A percentile compares a stretch with the other conserved stretches of the same genome.
phyloP scores from a whole-genome alignment of 2,113 vertebrate species.

The Epinephelus moara region DNA sequence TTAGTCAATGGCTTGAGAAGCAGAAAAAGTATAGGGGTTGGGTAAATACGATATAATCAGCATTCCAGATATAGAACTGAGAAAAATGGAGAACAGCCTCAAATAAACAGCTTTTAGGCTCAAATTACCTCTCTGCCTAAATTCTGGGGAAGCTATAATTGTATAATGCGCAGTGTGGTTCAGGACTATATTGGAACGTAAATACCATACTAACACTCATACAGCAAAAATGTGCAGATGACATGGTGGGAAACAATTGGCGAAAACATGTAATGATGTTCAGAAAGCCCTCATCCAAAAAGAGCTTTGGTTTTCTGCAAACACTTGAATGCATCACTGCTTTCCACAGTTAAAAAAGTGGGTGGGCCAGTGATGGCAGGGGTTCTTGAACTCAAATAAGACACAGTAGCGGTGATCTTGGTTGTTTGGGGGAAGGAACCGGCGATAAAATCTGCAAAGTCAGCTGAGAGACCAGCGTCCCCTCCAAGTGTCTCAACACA shows the following conservation, averaged over 20 bases:
- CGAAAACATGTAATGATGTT: constrained; percentile 22
- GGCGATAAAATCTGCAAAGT: constrained; percentile 50
- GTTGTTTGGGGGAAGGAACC: constrained; percentile 1
- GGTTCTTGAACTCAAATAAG: constrained; percentile 4
- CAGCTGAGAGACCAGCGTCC: constrained; percentile 45
- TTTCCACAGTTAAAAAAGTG: constrained; percentile 5
- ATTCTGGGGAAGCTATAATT: constrained; percentile 70
- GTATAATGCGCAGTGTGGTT: constrained; percentile 53
- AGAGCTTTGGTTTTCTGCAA: constrained; percentile 11
- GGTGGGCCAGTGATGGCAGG: constrained; percentile 8
- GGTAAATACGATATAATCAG: constrained; percentile 71
- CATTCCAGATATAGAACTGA: constrained; percentile 64
- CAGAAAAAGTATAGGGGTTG: constrained; percentile 57
- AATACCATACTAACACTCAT: constrained; percentile 37
- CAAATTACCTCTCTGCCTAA: constrained; percentile 66
- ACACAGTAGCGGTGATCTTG: constrained; percentile 28
- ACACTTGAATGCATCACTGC: constrained; percentile 9
- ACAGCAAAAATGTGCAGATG: constrained; percentile 25
- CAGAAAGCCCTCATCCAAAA: constrained; percentile 16
- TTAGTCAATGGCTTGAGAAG: constrained; percentile 26
- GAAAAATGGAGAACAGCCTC: constrained; percentile 64
- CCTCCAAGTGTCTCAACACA: constrained; percentile 24
- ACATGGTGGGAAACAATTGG: background rate
- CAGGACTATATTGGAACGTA: constrained; percentile 47
- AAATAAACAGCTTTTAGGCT: constrained; percentile 75